Evolutionary conservation across 35 echinoderm and acorn worm species (phyloP).

Genomic region (Apostichopus parvimensis): DNA sequence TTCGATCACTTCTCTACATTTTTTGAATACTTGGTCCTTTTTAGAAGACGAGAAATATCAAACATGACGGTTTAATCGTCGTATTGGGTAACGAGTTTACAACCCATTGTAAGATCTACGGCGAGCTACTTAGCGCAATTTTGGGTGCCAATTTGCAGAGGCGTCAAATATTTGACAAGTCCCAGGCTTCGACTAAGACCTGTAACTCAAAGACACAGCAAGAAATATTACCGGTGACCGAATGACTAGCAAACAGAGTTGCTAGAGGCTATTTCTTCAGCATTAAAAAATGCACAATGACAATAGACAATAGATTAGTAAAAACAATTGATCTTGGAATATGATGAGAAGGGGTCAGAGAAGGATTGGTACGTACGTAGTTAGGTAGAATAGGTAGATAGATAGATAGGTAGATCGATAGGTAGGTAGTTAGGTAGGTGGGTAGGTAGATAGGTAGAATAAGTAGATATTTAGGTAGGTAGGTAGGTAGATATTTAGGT

Average conservation of each 20-base stretch:
- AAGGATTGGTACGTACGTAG: too few species aligned
- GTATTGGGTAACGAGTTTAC: neutral
- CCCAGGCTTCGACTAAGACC: neutral
- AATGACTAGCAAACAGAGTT: neutral
- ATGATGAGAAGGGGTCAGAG: too few species aligned
- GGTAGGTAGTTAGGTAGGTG: too few species aligned
- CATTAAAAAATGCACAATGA: too few species aligned
- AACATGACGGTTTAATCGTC: slow-evolving; percentile 19
- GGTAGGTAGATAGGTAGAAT: too few species aligned
- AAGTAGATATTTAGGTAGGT: too few species aligned
- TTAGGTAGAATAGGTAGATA: too few species aligned
- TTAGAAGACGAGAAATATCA: slow-evolving; percentile 4
- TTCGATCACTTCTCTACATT: neutral
- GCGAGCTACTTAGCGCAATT: slow-evolving; percentile 6
- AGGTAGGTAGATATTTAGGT: too few species aligned
- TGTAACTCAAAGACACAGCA: neutral
- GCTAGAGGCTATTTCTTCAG: neutral
- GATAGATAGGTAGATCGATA: too few species aligned
- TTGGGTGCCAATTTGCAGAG: slow-evolving; percentile 5
- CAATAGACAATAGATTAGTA: too few species aligned
- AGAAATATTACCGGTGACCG: neutral
- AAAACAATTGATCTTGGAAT: too few species aligned
- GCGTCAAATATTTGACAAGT: slow-evolving; percentile 13
- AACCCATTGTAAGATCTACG: neutral
- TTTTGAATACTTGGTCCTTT: neutral